Base-by-base conservation (phyloP, 2,888 invertebrate genomes). In the Oscheius onirici region DNA sequence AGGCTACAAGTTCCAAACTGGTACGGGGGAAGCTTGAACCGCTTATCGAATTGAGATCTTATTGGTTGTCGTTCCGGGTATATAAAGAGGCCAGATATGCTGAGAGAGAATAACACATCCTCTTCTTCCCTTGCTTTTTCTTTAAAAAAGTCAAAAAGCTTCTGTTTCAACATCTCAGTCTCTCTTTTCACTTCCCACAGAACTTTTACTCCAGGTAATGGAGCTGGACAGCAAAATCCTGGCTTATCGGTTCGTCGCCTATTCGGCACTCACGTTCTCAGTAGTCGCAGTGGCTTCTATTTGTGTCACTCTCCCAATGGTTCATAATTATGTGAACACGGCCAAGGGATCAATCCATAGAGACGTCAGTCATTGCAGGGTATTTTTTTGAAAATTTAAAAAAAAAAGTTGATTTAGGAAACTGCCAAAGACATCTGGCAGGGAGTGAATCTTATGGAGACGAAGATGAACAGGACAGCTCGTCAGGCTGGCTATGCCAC, bases 281-380 rank as follows among this genome's bases (percentile, higher is more conserved):
- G 78, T 79, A n/a, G 79, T 82, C 24, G 82, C 82, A 66, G 80
- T 82, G 49, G 71, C 80, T 22, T 79, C 80, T 66, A 80, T 82
- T 40, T 82, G 82, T 71, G 74, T 82, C 70, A 80, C 82, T 41
- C 74, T 82, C 17, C 82, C 82, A 60, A 82, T 82, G 82, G 81
- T 82, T 52, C 78, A 82, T 79, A 80, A 82, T 75, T 82, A 82
- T 60, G 79, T 82, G 24, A 78, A 75, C 68, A 79, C 80, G 60
- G 82, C 80, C 15, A 75, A 79, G 52, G 72, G 74, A 49, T 75
- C 77, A 57, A 80, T 82, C 77, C 77, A 80, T 71, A 60, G 66
- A 49, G 82, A 82, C 66, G 74, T 80, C 54, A 75, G 72, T 70
- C 69, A 67, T 58, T 82, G 82, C 77, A 79, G 78, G 73, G 76